Base-by-base conservation (phyloP, 2,797 vertebrate species). In the Sus cebifrons region DNA sequence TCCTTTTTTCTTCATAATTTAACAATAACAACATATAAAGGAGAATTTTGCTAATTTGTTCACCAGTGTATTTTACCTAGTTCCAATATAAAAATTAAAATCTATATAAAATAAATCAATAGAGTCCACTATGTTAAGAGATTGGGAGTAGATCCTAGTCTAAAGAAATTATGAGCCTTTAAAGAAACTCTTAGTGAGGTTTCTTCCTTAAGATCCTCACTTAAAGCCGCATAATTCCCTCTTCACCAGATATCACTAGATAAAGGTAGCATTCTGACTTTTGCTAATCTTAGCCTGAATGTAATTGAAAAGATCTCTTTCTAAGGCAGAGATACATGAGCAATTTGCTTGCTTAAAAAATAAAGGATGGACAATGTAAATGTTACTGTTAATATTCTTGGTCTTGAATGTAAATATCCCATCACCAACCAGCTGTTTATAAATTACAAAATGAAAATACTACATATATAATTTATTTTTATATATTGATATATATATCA, bases 271-370 rank as follows among this genome's bases (percentile, higher is more conserved):
- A 88, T 14, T 73, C 54, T 84, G 68, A 83, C 32, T 94, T 93
- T 89, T 44, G n/a, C 88, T 96, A 89, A 95, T 94, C 96, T 97
- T 96, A 96, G 56, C 17, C 20, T 92, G 82, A 83, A 79, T 91
- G 67, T 81, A 91, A 91, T 71, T 95, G 82, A 94, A 95, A 89
- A 96, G 81, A 95, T 15, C 58, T 94, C 60, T 90, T 88, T 68
- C 77, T 82, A 96, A 91, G 89, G 67, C 23, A 89, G 90, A 94
- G 36, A 73, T 90, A 75, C 6, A 82, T 27, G 36, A 93, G 14
- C 14, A 90, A 79, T 83, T 83, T 97, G 12, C 64, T n/a, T 86
- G 12, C 49, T 82, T 82, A 52, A 67, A 92, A 84, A 77, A 91
- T 68, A 73, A 68, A 36, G 7, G 54, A 12, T 70, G 36, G 44